Evolutionary conservation across 1,140 invertebrate species (phyloP), one percentile per base, ranked within the genome.

Genomic region (Bombus confusus): DNA sequence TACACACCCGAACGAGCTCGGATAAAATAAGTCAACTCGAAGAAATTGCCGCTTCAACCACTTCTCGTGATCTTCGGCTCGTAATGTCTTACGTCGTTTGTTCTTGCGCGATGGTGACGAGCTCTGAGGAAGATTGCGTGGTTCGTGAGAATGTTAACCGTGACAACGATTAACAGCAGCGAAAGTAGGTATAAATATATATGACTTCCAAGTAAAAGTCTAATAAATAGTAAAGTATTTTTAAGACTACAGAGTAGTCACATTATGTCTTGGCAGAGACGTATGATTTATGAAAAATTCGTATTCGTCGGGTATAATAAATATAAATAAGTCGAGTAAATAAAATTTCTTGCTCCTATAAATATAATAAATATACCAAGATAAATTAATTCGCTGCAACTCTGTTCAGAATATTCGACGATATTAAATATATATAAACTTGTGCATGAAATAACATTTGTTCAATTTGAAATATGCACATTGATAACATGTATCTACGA

Each of bases 1-100:
- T 76, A 41, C 81, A 85, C 76, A 68, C 83, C 34, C 41, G n/a
- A 72, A 64, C 66, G 47, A 57, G 25, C 31, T 12, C 52, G 4
- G 62, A 59, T 79, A 47, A 85, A 85, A 85, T 85, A 85, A 85
- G 83, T 72, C 64, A 39, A 62, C 22, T 47, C 43, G 25, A 22
- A 59, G 37, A 43, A 84, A 84, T 57, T 57, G 64, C 25, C 34
- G 43, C 37, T 37, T 74, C 57, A 43, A 59, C 39, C 15, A n/a
- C 25, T 52, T 12, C 25, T 10, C 18, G 41, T n/a, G 39, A 66
- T 74, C 71, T n/a, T 8, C 18, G 3, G 15, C 4, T 66, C 28
- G 25, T n/a, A 47, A 47, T 39, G 59, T 31, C 39, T n/a, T 39
- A 12, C 9, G 28, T 62, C 41, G 39, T 66, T 83, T 47, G 41